Base-by-base conservation (phyloP, 2,113 vertebrate genomes). In the Fregata magnificens region DNA sequence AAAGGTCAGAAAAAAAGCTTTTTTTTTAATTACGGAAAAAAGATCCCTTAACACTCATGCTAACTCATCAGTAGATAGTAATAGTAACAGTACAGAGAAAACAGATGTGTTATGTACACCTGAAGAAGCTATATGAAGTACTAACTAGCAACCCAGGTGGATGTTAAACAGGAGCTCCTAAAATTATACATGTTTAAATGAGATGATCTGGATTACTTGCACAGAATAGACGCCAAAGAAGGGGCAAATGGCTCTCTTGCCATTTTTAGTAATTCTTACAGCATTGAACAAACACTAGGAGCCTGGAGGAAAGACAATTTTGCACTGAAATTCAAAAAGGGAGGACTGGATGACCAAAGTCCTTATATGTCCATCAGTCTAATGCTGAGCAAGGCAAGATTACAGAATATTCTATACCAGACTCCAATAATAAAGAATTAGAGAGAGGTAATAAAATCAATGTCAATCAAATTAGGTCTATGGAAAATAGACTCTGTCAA, bases 391-490 rank as follows among this genome's bases (percentile, higher is more conserved):
- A 88, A 92, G 26, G 38, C 38, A 93, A 74, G 86, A 19, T 7
- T 56, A 79, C 34, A 71, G 32, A 94, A 59, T 15, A 88, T 47
- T 77, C 3, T 2, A 67, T 50, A 74, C 50, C 28, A 26, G 50
- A 59, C 79, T 80, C 59, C 5, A 50, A 66, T 70, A 85, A 73
- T 91, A 90, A 90, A 86, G n/a, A 90, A 90, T 92, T 90, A 93
- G 58, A 77, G 53, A 74, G 8, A 13, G 24, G 24, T 88, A 96
- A 94, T 93, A 93, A 94, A 94, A 94, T 84, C 81, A 56, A 67
- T 69, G 84, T 90, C 58, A 92, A 92, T 96, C 90, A 88, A 95
- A 86, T 96, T 93, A 94, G 16, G 45, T 59, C 71, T 94, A 86
- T 38, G 38, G 71, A 93, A 97, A 94, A 94, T 2, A 88, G 49